Percentiles rank a stretch among this genome's conserved stretches.
Conservation (phyloP, 2,888 invertebrate genomes). For the Cecidostiba fungosa region DNA sequence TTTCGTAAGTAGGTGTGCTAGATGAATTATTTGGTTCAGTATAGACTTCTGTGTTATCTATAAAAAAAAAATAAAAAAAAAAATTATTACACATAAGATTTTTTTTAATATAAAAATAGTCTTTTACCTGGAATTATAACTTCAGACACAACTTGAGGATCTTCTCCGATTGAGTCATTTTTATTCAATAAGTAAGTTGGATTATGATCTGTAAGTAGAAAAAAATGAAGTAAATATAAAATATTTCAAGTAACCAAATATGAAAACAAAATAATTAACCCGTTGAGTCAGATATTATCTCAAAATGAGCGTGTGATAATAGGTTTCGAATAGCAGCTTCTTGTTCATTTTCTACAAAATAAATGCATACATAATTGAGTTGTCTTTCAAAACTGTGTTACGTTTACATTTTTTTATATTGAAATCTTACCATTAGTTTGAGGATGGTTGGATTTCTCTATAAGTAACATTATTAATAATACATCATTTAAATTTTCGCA, state of each 20-base stretch:
- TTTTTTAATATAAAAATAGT: neutral
- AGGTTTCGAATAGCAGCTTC: neutral
- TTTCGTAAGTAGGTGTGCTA: neutral
- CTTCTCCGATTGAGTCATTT: neutral
- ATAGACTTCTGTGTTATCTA: neutral
- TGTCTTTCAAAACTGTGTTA: neutral
- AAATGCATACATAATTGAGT: neutral
- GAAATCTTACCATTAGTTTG: neutral
- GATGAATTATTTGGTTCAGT: neutral
- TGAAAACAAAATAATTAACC: neutral
- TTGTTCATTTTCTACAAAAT: conserved; percentile 1
- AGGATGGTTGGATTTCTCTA: neutral
- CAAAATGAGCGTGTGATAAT: neutral
- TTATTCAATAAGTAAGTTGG: neutral
- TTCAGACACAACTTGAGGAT: neutral
- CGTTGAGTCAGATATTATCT: neutral
- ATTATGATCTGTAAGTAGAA: neutral
- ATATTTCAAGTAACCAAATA: neutral
- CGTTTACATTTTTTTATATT: neutral
- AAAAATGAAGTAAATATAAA: neutral
- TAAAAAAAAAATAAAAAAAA: too few relatives aligned
- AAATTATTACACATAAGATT: neutral
- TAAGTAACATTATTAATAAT: neutral
- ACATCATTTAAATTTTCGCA: neutral
- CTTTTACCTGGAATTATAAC: neutral